Conservation (phyloP, 1,140 invertebrate genomes). For the Listronotus bonariensis region DNA sequence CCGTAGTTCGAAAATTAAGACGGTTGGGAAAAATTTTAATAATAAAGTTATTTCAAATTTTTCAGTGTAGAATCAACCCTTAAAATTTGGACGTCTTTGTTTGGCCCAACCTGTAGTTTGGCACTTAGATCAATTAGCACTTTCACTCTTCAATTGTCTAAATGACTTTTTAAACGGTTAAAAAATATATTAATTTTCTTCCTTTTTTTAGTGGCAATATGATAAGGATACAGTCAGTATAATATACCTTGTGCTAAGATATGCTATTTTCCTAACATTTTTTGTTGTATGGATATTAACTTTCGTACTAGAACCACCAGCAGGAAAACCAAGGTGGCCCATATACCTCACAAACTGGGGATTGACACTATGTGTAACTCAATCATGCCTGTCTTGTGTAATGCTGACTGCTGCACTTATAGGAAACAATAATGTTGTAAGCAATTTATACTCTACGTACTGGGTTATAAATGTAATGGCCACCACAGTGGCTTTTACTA, state of each 20-base stretch:
- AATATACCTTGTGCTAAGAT: conserved; percentile 62
- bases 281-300: conserved; percentile 51
- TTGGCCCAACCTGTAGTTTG: no score
- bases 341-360: conserved; percentile 82
- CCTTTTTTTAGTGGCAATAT: conserved; percentile 58
- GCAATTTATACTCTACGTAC: conserved; percentile 62
- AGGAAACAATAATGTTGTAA: conserved; percentile 38
- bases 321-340: conserved; percentile 60
- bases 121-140: no score
- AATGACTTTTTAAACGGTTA: no score
- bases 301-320: conserved; percentile 42
- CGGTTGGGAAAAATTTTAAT: no score
- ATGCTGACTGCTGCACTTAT: conserved; percentile 53
- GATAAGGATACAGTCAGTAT: conserved; percentile 53
- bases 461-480: conserved; percentile 67
- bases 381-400: conserved; percentile 57
- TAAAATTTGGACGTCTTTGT: no score
- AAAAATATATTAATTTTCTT: background rate
- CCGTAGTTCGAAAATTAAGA: no score
- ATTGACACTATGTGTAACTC: conserved; percentile 60
- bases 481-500: conserved; percentile 63
- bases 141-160: no score
- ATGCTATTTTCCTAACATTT: conserved; percentile 60
- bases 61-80: no score
- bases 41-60: no score